These are phyloP conservation scores for Pelobates cultripes DNA, from an alignment of 2,797 vertebrate species.

Conservation along the genomic window DNA sequence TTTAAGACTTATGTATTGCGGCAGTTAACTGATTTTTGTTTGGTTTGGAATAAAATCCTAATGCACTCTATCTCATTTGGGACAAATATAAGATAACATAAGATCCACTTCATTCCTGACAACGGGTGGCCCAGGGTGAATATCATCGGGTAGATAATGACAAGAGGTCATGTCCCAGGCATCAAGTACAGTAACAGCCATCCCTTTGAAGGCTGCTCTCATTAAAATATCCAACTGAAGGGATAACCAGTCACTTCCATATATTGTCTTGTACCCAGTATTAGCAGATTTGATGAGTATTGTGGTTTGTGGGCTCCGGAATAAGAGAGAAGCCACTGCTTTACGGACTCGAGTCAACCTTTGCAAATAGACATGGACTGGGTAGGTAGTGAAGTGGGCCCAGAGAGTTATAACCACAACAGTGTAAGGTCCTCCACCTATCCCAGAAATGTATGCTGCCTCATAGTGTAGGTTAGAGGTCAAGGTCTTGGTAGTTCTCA, in stretches of 20 bases:
- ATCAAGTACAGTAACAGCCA: constrained; percentile 61
- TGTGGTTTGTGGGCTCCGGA: constrained; percentile 46
- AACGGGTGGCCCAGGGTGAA: constrained; percentile 54
- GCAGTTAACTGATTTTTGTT: not conserved
- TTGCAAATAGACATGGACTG: constrained; percentile 36
- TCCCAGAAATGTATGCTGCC: constrained; percentile 51
- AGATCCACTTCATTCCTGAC: constrained; percentile 61
- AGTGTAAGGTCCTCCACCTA: constrained; percentile 58
- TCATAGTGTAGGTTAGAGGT: constrained; percentile 57
- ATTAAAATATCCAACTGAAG: constrained; percentile 62
- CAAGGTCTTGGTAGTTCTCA: constrained; percentile 53
- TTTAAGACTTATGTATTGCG: too few relatives aligned
- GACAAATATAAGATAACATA: constrained; percentile 63
- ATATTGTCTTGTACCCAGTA: constrained; percentile 64
- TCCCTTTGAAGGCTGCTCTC: constrained; percentile 54
- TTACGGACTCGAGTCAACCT: constrained; percentile 54
- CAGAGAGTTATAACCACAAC: constrained; percentile 58
- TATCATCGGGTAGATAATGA: constrained; percentile 55
- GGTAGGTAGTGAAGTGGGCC: constrained; percentile 61
- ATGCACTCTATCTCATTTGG: constrained; percentile 27
- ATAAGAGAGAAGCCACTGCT: constrained; percentile 49
- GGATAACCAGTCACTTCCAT: constrained; percentile 65
- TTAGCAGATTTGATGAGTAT: constrained; percentile 65
- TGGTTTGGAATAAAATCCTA: too few relatives aligned
- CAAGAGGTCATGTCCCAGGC: constrained; percentile 68